Base-by-base conservation (phyloP, 2,113 vertebrate genomes). In the Mola mola region DNA sequence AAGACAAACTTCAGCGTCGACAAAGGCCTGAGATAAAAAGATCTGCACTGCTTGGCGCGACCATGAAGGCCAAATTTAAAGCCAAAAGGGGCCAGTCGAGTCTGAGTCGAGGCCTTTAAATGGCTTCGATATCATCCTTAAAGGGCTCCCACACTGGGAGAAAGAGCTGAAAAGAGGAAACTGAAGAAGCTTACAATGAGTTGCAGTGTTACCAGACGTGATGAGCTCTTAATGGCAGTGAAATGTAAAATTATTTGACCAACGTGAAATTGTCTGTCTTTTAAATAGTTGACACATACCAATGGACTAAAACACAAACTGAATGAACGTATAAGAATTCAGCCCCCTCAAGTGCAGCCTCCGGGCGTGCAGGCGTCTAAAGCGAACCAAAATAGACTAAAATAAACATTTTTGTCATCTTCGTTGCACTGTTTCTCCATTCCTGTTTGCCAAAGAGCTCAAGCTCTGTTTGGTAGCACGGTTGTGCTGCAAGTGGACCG, bases 141-240 rank as follows among this genome's bases (percentile, higher is more conserved):
- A 4, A 29, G 28, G 33, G 19, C 19, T 33, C 60, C 24, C 31
- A 46, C 15, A 3, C 5, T 60, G 16, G 61, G 43, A 42, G 29
- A 60, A 29, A 12, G 15, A 12, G 13, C 6, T 43, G 29, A 40
- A 48, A 66, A 16, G 17, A 66, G 34, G 65, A 70, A 74, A 52
- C 10, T 24, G 60, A 68, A 63, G 56, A 65, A 19, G 42, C 10
- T 9, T 21, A 19, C 25, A 29, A 3, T 12, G 15, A 22, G 24
- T 49, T 50, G 10, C 10, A 47, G n/a, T 29, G 28, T 29, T 29
- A 29, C n/a, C n/a, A n/a, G n/a, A n/a, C n/a, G n/a, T n/a, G n/a
- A n/a, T n/a, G n/a, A n/a, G n/a, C n/a, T n/a, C n/a, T n/a, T n/a
- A n/a, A n/a, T n/a, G n/a, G n/a, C n/a, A n/a, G n/a, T n/a, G n/a